phyloP scores from a whole-genome alignment of 2,888 invertebrate species.

The Chrysolina haemoptera region DNA sequence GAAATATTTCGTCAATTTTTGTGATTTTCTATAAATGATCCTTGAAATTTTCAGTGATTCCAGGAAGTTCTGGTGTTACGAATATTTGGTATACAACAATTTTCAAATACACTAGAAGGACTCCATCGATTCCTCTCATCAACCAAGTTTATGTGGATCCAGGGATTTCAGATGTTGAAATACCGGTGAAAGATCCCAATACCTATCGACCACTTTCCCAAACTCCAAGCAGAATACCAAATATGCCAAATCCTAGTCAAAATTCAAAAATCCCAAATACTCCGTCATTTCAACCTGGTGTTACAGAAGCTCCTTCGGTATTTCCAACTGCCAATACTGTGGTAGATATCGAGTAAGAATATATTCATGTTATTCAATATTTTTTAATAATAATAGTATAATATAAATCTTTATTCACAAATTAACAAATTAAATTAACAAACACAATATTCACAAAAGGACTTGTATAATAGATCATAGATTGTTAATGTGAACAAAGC shows the following conservation, averaged over 20 bases:
- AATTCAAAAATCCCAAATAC: background rate
- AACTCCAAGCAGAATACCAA: background rate
- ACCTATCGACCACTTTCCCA: background rate
- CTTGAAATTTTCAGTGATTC: conserved; percentile 47
- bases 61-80: conserved; percentile 52
- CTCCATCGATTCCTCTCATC: background rate
- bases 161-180: conserved; percentile 37
- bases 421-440: no score
- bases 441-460: no score
- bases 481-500: no score
- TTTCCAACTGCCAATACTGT: background rate
- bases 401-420: no score
- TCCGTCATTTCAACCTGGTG: background rate
- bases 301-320: background rate
- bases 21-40: no score
- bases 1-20: no score
- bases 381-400: no score
- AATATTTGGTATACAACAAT: conserved; percentile 51
- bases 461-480: no score
- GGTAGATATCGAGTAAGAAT: background rate
- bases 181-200: conserved; percentile 43
- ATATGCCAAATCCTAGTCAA: background rate
- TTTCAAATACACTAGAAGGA: conserved; percentile 37
- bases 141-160: conserved; percentile 15
- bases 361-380: background rate